A percentile compares a stretch with the other conserved stretches of the same genome.
These are phyloP conservation scores for Bombyx huttoni DNA, from an alignment of 2,888 invertebrate genomes.

Conservation along the genomic window DNA sequence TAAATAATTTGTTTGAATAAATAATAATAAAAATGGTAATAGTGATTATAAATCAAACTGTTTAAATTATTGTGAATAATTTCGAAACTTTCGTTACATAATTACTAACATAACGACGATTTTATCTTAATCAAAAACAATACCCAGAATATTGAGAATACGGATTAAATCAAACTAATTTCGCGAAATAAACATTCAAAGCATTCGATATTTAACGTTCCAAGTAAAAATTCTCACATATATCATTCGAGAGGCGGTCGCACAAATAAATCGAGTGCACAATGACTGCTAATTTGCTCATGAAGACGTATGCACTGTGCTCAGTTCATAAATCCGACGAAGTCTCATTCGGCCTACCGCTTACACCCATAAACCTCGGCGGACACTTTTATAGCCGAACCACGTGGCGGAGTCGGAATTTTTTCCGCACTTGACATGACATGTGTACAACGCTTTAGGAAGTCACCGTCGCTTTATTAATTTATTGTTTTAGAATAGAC, in stretches of 20 bases:
- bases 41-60: too few species aligned
- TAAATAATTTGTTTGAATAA: too few species aligned
- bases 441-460: slow-evolving; percentile 53
- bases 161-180: neutral
- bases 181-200: slow-evolving; percentile 15
- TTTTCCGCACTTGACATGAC: slow-evolving; percentile 66
- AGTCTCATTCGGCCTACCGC: slow-evolving; percentile 69
- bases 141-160: neutral
- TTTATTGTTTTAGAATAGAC: slow-evolving; percentile 65
- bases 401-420: slow-evolving; percentile 60
- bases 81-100: too few species aligned
- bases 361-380: slow-evolving; percentile 65
- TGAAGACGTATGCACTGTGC: slow-evolving; percentile 64
- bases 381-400: slow-evolving; percentile 69
- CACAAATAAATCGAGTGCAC: slow-evolving; percentile 61
- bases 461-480: slow-evolving; percentile 43
- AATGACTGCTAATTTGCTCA: slow-evolving; percentile 71
- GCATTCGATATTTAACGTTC: slow-evolving; percentile 13
- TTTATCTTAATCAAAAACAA: too few species aligned
- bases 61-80: too few species aligned
- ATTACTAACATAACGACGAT: too few species aligned
- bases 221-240: slow-evolving; percentile 52
- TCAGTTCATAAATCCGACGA: slow-evolving; percentile 58
- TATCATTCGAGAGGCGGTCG: slow-evolving; percentile 43
- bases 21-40: too few species aligned